A percentile compares a stretch with the other conserved stretches of the same genome.
Evolutionary conservation across 2,888 invertebrate species (phyloP).

Genomic region (Zaprionus obscuricornis): DNA sequence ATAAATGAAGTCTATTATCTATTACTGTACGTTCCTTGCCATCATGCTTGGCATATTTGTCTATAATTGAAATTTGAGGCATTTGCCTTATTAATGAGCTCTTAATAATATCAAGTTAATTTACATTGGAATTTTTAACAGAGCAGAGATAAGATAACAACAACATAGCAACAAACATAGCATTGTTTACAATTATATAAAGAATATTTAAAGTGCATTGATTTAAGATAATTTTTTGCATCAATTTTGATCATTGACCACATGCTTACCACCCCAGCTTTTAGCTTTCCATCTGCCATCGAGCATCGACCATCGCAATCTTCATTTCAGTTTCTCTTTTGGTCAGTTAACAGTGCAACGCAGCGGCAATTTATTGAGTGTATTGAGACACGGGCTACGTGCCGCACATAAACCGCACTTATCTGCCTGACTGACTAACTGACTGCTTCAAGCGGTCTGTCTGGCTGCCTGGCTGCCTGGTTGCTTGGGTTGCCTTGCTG

Average conservation of each 20-base stretch:
- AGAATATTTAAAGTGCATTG: conserved; percentile 25
- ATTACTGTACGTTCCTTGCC: not conserved
- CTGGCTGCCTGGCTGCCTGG: conserved; percentile 4
- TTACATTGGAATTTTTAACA: conserved; percentile 54
- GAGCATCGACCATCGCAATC: not conserved
- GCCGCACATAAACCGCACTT: conserved; percentile 77
- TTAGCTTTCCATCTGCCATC: not conserved
- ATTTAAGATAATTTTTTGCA: conserved; percentile 47
- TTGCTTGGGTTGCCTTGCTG: conserved; percentile 9
- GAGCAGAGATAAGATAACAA: too few species aligned
- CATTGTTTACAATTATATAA: conserved; percentile 8
- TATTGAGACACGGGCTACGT: conserved; percentile 74
- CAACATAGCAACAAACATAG: conserved; percentile 7
- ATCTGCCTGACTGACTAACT: conserved; percentile 75
- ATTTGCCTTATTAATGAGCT: conserved; percentile 67
- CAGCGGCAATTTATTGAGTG: conserved; percentile 73
- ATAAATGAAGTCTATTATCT: too few species aligned
- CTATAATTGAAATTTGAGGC: conserved; percentile 35
- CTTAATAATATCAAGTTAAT: conserved; percentile 71
- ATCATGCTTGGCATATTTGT: not conserved
- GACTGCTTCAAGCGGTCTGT: conserved; percentile 40
- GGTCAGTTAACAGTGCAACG: conserved; percentile 61
- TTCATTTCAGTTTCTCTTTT: conserved; percentile 6
- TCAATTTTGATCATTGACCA: conserved; percentile 50
- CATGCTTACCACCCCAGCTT: conserved; percentile 52